These are phyloP conservation scores for Eupithecia exiguata DNA, from an alignment of 2,888 invertebrate species.

Conservation along the genomic window DNA sequence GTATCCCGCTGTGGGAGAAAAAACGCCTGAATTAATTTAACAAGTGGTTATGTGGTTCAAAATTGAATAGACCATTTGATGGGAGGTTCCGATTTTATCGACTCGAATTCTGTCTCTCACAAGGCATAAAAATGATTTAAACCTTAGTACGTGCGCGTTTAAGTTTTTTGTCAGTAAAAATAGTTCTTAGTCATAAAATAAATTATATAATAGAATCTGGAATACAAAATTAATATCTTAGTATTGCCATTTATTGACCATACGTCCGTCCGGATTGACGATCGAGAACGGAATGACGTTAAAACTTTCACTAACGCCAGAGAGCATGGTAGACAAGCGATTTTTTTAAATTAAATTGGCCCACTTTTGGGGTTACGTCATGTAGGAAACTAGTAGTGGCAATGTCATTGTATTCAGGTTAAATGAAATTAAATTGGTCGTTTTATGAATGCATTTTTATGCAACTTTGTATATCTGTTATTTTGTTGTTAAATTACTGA, in stretches of 20 bases:
- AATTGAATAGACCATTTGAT: too few species aligned
- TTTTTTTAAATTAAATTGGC: slow-evolving; percentile 73
- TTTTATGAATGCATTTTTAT: background rate
- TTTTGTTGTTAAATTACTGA: background rate
- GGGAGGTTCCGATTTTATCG: too few species aligned
- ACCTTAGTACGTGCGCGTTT: slow-evolving; percentile 13
- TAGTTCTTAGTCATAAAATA: too few species aligned
- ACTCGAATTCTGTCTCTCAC: too few species aligned
- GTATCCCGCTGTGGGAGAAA: too few species aligned
- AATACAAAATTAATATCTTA: background rate
- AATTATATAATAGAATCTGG: background rate
- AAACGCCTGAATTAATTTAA: too few species aligned
- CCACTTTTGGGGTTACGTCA: slow-evolving; percentile 80
- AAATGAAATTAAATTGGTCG: slow-evolving; percentile 5
- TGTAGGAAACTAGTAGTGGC: slow-evolving; percentile 57
- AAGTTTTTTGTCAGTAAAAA: slow-evolving; percentile 15
- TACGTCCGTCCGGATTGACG: slow-evolving; percentile 30
- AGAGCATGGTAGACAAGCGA: slow-evolving; percentile 48
- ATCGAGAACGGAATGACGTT: slow-evolving; percentile 28
- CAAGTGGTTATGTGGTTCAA: too few species aligned
- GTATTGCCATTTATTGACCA: background rate
- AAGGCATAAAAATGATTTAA: background rate
- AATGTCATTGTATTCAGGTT: slow-evolving; percentile 55
- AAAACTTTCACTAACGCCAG: slow-evolving; percentile 66
- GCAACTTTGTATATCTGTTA: background rate